Conservation (phyloP, 2,113 vertebrate species). For the Podarcis cretensis region DNA sequence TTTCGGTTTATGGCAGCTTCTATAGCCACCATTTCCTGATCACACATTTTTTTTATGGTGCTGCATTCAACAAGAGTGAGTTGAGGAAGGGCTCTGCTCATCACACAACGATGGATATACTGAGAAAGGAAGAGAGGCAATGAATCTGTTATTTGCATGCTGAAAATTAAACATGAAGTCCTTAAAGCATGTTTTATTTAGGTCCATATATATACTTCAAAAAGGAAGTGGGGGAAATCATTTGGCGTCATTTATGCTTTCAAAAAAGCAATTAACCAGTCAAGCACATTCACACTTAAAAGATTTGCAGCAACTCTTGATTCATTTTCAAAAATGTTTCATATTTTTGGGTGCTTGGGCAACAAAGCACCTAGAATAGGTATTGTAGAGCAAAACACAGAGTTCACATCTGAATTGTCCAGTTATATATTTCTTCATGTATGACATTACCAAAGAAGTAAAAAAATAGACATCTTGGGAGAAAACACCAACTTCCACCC, state of each 20-base stretch:
- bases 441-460: not conserved
- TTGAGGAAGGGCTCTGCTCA: constrained; percentile 87
- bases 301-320: not conserved
- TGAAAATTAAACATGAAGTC: not conserved
- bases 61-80: constrained; percentile 90
- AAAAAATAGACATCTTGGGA: not conserved
- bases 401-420: not conserved
- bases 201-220: not conserved
- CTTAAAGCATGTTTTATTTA: not conserved
- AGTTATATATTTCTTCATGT: not conserved
- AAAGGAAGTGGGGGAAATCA: not conserved
- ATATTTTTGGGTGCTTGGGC: not conserved
- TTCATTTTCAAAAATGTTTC: not conserved
- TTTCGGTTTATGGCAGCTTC: constrained; percentile 88
- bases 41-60: constrained; percentile 89
- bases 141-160: not conserved
- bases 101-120: constrained; percentile 91
- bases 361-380: not conserved
- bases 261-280: not conserved
- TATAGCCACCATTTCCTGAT: constrained; percentile 90
- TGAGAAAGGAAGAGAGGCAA: constrained; percentile 62
- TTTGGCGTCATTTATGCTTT: not conserved
- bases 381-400: not conserved
- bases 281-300: not conserved
- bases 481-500: no score